These are phyloP conservation scores for Branchellion lobata DNA, from an alignment of 2,888 invertebrate species.

Conservation along the genomic window DNA sequence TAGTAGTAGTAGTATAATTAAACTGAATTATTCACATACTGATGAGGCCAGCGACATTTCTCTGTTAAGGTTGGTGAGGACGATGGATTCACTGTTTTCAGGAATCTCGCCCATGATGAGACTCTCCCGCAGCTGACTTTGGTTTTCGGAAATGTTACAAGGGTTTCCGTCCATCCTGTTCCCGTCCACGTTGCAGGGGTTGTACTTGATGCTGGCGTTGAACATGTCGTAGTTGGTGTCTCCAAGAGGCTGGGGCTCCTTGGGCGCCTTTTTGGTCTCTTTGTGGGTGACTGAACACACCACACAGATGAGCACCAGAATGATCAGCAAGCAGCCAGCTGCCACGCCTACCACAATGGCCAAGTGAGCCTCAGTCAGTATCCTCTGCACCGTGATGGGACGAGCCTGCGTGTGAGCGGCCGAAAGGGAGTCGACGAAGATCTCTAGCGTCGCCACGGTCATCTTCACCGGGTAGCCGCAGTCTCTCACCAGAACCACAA, in stretches of 20 bases:
- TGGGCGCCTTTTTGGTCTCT: slow-evolving; percentile 26
- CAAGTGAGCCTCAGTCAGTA: slow-evolving; percentile 40
- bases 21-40: too few relatives aligned
- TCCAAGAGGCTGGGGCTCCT: background rate
- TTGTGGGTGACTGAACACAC: slow-evolving; percentile 35
- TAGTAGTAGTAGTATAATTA: too few relatives aligned
- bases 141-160: slow-evolving; percentile 21
- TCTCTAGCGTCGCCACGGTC: slow-evolving; percentile 29
- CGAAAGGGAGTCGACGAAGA: slow-evolving; percentile 33
- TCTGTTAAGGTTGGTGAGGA: slow-evolving; percentile 34
- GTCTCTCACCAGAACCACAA: slow-evolving; percentile 39
- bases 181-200: slow-evolving; percentile 35
- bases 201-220: slow-evolving; percentile 25
- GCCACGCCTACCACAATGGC: slow-evolving; percentile 43
- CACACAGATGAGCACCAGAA: slow-evolving; percentile 34
- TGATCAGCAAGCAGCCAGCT: slow-evolving; percentile 40
- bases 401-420: slow-evolving; percentile 31
- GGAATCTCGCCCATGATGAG: slow-evolving; percentile 14
- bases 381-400: slow-evolving; percentile 31
- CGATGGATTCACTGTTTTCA: slow-evolving; percentile 15
- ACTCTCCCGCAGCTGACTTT: slow-evolving; percentile 32
- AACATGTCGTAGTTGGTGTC: slow-evolving; percentile 3
- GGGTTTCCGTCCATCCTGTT: slow-evolving; percentile 5
- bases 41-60: slow-evolving; percentile 19
- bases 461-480: slow-evolving; percentile 22